Evolutionary conservation across 2,888 invertebrate species (phyloP), one percentile per base, ranked within the genome.

Genomic region (Hedya salicella): DNA sequence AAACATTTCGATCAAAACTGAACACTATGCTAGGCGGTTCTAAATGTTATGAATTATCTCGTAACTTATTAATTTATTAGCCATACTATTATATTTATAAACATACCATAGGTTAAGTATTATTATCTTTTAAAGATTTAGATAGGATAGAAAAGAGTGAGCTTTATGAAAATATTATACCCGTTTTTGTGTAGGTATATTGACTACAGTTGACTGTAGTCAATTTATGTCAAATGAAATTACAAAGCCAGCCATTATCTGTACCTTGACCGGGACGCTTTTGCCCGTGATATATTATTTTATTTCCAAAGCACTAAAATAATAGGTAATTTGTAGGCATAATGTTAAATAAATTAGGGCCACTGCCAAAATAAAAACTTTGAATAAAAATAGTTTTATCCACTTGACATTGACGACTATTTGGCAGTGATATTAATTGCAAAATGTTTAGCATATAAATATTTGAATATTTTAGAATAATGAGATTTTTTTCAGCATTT

Each of bases 51-150:
- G 78, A 71, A n/a, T 70, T 79, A 74, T 80, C 77, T 86, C 85
- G 82, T 87, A 85, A 88, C 80, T 87, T 85, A 88, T 83, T 87
- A 86, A 86, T 85, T 89, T 89, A 88, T 88, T 90, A 91, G 91
- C 88, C 88, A 91, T 91, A 88, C 84, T 85, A 86, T 81, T 88
- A 85, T 91, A 89, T 91, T 90, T 91, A 91, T 92, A 86, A 87
- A 91, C 91, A 91, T 92, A 92, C 92, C 92, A 92, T 92, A 92
- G 91, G 87, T 74, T 91, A 90, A 91, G 90, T 85, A 85, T 87
- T 87, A 84, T 88, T 89, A 89, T 89, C 89, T 90, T 90, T 84
- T 81, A 87, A 91, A 89, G 89, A 90, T 88, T 80, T 90, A 87
- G 86, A 81, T 89, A 89, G 87, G 83, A 81, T 89, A 89, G 84